Conservation (phyloP, 1,140 invertebrate genomes). For the Lanistes nyassanus region DNA sequence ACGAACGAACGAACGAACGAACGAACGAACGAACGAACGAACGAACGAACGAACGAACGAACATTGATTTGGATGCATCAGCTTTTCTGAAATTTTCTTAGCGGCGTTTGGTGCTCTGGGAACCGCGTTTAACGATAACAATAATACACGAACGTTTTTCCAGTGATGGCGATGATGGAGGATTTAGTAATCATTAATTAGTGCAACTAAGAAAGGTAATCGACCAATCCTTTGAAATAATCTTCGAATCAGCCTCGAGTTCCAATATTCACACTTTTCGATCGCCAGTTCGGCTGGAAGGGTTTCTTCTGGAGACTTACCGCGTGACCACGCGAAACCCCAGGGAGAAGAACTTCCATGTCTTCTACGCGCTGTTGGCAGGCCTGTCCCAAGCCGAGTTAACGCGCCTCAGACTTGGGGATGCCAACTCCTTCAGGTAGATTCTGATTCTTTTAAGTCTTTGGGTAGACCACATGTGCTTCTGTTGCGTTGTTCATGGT, state of each 20-base stretch:
- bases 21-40: no score
- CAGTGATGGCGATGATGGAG: no score
- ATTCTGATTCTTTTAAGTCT: neutral
- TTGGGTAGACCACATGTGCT: neutral
- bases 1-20: no score
- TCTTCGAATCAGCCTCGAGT: no score
- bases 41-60: no score
- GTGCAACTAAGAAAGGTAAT: neutral
- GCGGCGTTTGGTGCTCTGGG: no score
- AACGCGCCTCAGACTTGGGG: slow-evolving; percentile 26
- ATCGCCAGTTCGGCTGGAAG: slow-evolving; percentile 71
- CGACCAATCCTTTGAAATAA: no score
- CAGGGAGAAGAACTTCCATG: slow-evolving; percentile 71
- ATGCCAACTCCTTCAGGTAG: slow-evolving; percentile 41
- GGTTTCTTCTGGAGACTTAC: slow-evolving; percentile 84
- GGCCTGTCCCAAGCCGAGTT: slow-evolving; percentile 27
- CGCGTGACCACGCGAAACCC: slow-evolving; percentile 80
- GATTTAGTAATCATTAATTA: no score
- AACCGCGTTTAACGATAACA: no score
- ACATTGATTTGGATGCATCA: no score
- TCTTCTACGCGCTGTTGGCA: slow-evolving; percentile 49
- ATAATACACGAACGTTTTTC: no score
- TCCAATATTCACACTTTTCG: neutral
- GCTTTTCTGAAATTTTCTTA: no score
- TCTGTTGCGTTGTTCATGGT: neutral